phyloP scores from a whole-genome alignment of 2,797 vertebrate genomes.

The Chrosomus eos region DNA sequence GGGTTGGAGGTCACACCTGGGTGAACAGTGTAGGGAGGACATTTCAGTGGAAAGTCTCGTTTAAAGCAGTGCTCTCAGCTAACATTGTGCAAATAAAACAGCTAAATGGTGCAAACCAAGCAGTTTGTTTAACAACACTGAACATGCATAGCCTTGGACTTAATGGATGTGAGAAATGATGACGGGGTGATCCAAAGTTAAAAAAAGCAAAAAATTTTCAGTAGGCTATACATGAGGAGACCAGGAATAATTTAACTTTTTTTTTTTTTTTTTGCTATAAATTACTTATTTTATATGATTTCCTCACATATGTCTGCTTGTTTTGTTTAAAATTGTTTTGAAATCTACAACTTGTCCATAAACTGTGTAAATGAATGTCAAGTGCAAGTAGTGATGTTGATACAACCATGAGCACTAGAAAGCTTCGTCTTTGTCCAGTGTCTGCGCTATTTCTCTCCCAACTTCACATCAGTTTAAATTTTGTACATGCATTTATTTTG shows the following conservation, averaged over 20 bases:
- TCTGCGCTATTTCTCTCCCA: background rate
- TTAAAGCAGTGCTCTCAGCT: background rate
- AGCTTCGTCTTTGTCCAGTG: background rate
- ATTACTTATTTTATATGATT: too few relatives aligned
- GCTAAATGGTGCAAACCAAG: slow-evolving; percentile 28
- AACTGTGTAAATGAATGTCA: too few relatives aligned
- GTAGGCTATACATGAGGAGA: background rate
- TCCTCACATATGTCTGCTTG: too few relatives aligned
- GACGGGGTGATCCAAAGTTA: background rate
- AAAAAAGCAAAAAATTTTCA: slow-evolving; percentile 6
- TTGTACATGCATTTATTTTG: background rate
- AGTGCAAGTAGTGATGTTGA: background rate
- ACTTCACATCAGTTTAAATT: background rate
- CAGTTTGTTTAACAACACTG: slow-evolving; percentile 12
- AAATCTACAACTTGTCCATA: too few relatives aligned
- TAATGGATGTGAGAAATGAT: background rate
- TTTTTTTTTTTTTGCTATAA: background rate
- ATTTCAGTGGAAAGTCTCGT: slow-evolving; percentile 17
- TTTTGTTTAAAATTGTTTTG: too few relatives aligned
- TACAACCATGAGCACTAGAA: background rate
- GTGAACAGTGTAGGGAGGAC: slow-evolving; percentile 34
- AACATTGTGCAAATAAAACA: slow-evolving; percentile 6
- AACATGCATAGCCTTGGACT: slow-evolving; percentile 2
- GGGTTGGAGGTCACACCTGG: slow-evolving; percentile 70
- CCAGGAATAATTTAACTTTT: background rate